phyloP scores from a whole-genome alignment of 2,888 invertebrate genomes.

The Plebejus argus region DNA sequence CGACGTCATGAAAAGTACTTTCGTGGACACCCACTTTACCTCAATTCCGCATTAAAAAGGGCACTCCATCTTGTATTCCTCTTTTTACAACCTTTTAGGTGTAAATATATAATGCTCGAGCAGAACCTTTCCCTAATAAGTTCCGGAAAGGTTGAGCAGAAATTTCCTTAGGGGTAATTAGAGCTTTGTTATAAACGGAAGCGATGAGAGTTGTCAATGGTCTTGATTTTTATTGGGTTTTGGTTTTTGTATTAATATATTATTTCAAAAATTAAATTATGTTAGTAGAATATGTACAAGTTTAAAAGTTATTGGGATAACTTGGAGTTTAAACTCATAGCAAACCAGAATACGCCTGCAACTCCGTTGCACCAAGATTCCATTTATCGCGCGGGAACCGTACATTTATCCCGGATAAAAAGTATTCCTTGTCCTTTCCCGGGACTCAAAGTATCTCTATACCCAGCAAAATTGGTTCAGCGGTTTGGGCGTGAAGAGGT shows the following conservation, averaged over 20 bases:
- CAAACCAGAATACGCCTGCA: no score
- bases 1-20: conserved; percentile 18
- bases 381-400: no score
- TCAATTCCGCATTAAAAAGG: not conserved
- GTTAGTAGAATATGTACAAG: no score
- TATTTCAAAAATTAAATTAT: not conserved
- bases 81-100: not conserved
- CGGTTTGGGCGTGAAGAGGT: no score
- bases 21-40: not conserved
- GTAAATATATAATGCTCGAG: conserved; percentile 15
- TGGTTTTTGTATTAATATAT: not conserved
- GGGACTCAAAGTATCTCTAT: no score
- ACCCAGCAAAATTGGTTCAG: no score
- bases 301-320: no score
- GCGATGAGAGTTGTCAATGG: not conserved
- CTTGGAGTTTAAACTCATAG: no score
- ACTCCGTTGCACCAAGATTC: no score
- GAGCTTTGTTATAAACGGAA: conserved; percentile 23
- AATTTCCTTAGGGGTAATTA: not conserved
- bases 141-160: conserved; percentile 6
- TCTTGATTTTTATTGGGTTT: not conserved
- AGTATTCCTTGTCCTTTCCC: no score
- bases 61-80: not conserved
- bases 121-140: conserved; percentile 16
- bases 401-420: no score